A percentile compares a stretch with the other conserved stretches of the same genome.
These are phyloP conservation scores for Calidris pugnax DNA, from an alignment of 2,113 vertebrate genomes.

Conservation along the genomic window DNA sequence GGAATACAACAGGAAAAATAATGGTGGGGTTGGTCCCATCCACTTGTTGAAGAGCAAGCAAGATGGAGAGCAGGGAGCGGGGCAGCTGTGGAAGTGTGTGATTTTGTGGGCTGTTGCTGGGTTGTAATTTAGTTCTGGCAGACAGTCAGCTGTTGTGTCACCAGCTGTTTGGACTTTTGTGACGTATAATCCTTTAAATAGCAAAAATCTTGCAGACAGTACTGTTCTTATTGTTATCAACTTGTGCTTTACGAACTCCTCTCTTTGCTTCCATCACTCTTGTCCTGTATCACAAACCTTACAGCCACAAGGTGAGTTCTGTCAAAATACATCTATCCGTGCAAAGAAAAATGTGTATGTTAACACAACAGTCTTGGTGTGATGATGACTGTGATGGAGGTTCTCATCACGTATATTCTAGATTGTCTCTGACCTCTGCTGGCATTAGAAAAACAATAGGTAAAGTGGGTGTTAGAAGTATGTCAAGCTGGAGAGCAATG, in stretches of 20 bases:
- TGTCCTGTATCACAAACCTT: not conserved
- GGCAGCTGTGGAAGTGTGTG: not conserved
- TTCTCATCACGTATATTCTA: not conserved
- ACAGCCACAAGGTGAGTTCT: not conserved
- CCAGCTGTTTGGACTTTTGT: not conserved
- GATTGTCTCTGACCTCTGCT: not conserved
- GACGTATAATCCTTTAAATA: not conserved
- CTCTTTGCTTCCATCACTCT: not conserved
- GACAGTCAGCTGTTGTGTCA: not conserved
- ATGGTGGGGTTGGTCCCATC: not conserved
- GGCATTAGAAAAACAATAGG: not conserved
- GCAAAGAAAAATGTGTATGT: not conserved
- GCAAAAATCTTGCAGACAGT: not conserved
- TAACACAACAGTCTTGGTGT: not conserved
- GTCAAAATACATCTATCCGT: not conserved
- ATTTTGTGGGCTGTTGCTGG: not conserved
- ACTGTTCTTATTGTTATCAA: fast-evolving
- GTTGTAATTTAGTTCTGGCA: not conserved
- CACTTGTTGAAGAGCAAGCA: not conserved
- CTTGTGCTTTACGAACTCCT: not conserved
- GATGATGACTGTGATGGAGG: not conserved
- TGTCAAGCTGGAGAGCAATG: not conserved
- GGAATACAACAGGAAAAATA: not conserved
- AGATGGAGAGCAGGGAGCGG: not conserved
- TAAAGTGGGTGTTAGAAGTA: not conserved